Percentiles rank a stretch among this genome's conserved stretches.
Evolutionary conservation across 2,888 invertebrate species (phyloP).

Genomic region (Dione vanillae): DNA sequence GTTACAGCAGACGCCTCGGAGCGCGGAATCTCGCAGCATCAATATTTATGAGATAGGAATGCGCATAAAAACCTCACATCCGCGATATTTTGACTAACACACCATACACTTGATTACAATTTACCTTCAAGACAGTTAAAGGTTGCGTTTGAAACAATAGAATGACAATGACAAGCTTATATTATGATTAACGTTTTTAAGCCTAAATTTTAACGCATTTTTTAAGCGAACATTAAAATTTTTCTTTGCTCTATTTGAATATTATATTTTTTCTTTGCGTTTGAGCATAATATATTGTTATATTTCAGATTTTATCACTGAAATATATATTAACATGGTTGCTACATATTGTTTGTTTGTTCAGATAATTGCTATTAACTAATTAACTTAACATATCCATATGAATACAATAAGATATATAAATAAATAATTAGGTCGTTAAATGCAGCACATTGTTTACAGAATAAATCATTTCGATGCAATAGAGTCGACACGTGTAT

Average conservation of each 20-base stretch:
- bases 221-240: too few species aligned
- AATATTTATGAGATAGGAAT: slow-evolving; percentile 63
- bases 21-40: slow-evolving; percentile 54
- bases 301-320: not conserved
- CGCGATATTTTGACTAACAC: slow-evolving; percentile 58
- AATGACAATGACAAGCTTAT: not conserved
- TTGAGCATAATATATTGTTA: too few species aligned
- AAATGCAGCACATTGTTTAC: slow-evolving; percentile 33
- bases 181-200: too few species aligned
- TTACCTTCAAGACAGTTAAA: slow-evolving; percentile 20
- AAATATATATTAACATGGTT: not conserved
- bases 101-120: slow-evolving; percentile 30
- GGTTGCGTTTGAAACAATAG: slow-evolving; percentile 20
- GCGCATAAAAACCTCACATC: slow-evolving; percentile 69
- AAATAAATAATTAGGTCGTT: slow-evolving; percentile 17
- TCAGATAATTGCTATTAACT: not conserved
- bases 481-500: slow-evolving; percentile 33
- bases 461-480: slow-evolving; percentile 33
- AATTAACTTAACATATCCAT: not conserved
- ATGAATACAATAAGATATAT: slow-evolving; percentile 18
- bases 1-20: slow-evolving; percentile 53
- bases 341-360: not conserved
- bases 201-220: too few species aligned
- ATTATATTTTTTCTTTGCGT: too few species aligned
- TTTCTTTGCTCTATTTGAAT: too few species aligned